These are phyloP conservation scores for Oncorhynchus tshawytscha DNA, from an alignment of 2,113 vertebrate species.

Conservation along the genomic window DNA sequence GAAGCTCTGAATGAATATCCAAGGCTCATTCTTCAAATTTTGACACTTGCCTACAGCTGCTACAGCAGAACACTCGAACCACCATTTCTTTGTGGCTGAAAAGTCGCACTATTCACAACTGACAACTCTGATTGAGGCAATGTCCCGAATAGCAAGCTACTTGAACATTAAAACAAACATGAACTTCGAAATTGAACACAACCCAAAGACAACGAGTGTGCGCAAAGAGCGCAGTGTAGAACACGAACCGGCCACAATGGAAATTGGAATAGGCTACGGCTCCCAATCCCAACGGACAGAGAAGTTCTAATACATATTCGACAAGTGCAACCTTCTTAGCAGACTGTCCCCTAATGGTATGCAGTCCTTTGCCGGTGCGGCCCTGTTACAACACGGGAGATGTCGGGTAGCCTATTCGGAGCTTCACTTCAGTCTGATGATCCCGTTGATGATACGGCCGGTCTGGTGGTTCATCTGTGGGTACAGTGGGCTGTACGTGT, in stretches of 20 bases:
- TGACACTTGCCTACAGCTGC: slow-evolving; percentile 55
- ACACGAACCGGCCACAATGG: too few species aligned
- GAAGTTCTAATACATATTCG: background rate
- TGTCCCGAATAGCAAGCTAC: background rate
- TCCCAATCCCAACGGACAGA: background rate
- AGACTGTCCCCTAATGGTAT: slow-evolving; percentile 20
- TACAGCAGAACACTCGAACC: slow-evolving; percentile 13
- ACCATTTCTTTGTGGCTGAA: slow-evolving; percentile 29
- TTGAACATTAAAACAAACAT: background rate
- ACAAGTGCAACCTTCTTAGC: background rate
- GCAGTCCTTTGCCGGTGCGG: slow-evolving; percentile 2
- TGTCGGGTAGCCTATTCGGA: background rate
- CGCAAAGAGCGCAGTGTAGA: background rate
- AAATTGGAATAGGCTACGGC: too few species aligned
- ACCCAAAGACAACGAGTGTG: background rate
- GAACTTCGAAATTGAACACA: background rate
- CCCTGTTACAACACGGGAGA: background rate
- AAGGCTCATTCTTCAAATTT: slow-evolving; percentile 60
- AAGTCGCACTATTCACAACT: background rate
- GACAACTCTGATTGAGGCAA: background rate
- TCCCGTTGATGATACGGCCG: slow-evolving; percentile 30
- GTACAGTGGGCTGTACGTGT: slow-evolving; percentile 18
- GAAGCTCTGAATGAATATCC: slow-evolving; percentile 3
- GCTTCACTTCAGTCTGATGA: slow-evolving; percentile 41
- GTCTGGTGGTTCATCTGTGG: slow-evolving; percentile 17